Conservation (phyloP, 2,888 invertebrate species). For the Papilio protenor region DNA sequence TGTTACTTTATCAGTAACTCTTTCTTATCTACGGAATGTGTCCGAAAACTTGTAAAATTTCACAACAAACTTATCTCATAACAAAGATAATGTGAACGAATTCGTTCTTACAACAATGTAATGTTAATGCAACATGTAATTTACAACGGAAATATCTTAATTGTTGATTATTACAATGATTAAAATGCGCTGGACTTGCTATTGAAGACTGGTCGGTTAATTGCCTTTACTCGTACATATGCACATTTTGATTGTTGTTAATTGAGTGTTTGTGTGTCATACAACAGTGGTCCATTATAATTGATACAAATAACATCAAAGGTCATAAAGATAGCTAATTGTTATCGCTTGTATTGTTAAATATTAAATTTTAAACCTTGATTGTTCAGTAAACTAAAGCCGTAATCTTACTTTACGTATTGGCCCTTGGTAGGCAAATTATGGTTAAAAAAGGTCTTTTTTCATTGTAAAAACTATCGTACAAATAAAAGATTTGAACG, state of each 20-base stretch:
- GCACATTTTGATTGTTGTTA: constrained; percentile 14
- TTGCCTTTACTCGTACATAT: background rate
- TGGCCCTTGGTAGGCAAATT: background rate
- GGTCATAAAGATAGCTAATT: constrained; percentile 3
- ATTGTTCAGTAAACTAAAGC: background rate
- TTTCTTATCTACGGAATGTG: constrained; percentile 39
- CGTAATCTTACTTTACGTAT: background rate
- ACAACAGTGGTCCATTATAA: background rate
- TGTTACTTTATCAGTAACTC: constrained; percentile 28
- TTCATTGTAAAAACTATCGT: too few relatives aligned
- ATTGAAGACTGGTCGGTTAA: background rate
- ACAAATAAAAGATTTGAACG: too few relatives aligned
- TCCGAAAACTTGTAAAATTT: constrained; percentile 42
- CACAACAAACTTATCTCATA: constrained; percentile 38
- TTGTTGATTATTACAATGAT: constrained; percentile 44
- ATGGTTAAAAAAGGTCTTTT: background rate
- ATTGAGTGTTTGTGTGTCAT: background rate
- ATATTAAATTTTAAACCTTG: background rate
- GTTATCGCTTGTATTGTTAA: background rate
- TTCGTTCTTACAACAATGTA: constrained; percentile 9
- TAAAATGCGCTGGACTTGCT: constrained; percentile 29
- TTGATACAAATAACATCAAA: background rate
- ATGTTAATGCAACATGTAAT: constrained; percentile 51
- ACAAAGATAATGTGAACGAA: constrained; percentile 22
- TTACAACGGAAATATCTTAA: constrained; percentile 61